Evolutionary conservation across 2,888 invertebrate species (phyloP), one percentile per base, ranked within the genome.

Genomic region (Venusia cambrica): DNA sequence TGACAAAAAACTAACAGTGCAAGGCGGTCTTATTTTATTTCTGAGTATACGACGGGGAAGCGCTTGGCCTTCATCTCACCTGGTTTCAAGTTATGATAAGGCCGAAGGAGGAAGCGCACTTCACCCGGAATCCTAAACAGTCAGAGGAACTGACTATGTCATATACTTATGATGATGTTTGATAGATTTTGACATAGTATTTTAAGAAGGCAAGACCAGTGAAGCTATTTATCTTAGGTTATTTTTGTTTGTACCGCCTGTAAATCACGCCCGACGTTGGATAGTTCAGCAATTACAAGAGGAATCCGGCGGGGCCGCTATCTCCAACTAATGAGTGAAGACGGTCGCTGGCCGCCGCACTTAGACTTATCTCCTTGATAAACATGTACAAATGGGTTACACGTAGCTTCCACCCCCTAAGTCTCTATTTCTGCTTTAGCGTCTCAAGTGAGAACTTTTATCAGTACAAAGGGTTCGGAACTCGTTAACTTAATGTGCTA

Each of bases 321-420:
- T 80, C 78, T 57, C 47, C 50, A 69, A 76, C 76, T 83, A 81
- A 80, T 80, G 78, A 80, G 73, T 69, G 61, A 62, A 70, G 69
- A 66, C 68, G 64, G 63, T 61, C 62, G 68, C 52, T 53, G 61
- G 62, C 53, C 62, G 62, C 62, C 63, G 67, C 71, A 72, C 67
- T 72, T 57, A 55, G 61, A 71, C 73, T 78, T 81, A 80, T 81
- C 79, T 78, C 53, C 56, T 62, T 65, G 79, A 83, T 83, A 84
- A 84, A 84, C 73, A 73, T 77, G 70, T 76, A 81, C 81, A 81
- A 83, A 84, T 83, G 72, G 74, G 69, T 70, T 68, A 77, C 74
- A 76, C 67, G 65, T 64, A 70, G 62, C 65, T 71, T 66, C 68
- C 74, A 73, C 73, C 73, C 29, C 71, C 60, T 67, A 64, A 62